Base-by-base conservation (phyloP, 1,140 invertebrate species). In the Steinernema khuongi region DNA sequence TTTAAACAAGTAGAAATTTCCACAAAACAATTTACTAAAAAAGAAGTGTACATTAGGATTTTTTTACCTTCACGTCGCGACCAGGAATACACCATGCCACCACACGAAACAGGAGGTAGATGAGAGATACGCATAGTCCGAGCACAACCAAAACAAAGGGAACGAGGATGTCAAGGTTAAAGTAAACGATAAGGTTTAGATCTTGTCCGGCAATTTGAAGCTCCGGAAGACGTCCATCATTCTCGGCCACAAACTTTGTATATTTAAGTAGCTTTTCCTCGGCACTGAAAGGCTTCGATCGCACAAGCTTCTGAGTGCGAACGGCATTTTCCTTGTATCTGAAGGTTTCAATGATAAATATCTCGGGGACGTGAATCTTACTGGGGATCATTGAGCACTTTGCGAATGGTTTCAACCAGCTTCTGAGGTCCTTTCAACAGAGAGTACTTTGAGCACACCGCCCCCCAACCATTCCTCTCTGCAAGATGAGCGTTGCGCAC, bases 141-240 rank as follows among this genome's bases (percentile, higher is more conserved):
- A 77, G 26, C 67, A 50, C 14, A 26, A 67, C n/a, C 76, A 17
- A 18, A 73, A 77, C 31, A 30, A 77, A 7, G 1, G 74, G 74
- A 66, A 77, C 28, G 33, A 76, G 4, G 30, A 77, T 72, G 60
- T 77, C 76, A n/a, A 77, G 32, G n/a, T 76, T 75, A 36, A 68
- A 77, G 7, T 33, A 66, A n/a, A 33, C 33, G 69, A 77, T 72
- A 7, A 77, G 29, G 66, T 50, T 33, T 4, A 70, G 30, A 26
- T 67, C 22, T 30, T 67, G 36, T 31, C 44, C 68, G 17, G 69
- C 43, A 4, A 68, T 50, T 22, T 73, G 28, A 18, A 77, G 41
- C 32, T 77, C 76, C 17, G 67, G 69, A 4, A 77, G 67, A 33
- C 74, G 66, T 32, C 70, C 70, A 31, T 75, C 74, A 33, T 75